Evolutionary conservation across 2,888 invertebrate genomes (phyloP).

Genomic region (Eristalis tenax): DNA sequence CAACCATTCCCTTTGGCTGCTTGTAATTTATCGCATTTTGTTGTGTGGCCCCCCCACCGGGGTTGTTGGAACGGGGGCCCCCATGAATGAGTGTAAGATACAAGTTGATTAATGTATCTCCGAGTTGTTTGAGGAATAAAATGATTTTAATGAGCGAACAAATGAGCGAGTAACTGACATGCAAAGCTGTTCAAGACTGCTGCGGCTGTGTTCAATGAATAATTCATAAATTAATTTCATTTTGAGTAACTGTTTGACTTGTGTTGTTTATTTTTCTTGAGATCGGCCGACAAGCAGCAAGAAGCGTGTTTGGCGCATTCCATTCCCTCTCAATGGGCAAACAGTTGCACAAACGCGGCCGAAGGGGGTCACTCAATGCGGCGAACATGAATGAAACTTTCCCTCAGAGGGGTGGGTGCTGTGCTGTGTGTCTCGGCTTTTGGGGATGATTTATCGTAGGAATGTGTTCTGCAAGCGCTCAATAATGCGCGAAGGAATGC

Average conservation of each 20-base stretch:
- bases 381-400: conserved; percentile 36
- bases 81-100: conserved; percentile 45
- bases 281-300: background rate
- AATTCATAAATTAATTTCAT: conserved; percentile 62
- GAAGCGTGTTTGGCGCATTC: conserved; percentile 23
- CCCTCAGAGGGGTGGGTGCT: background rate
- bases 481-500: background rate
- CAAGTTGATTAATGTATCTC: conserved; percentile 70
- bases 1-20: conserved; percentile 2
- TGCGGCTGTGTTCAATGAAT: conserved; percentile 50
- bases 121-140: conserved; percentile 67
- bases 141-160: conserved; percentile 70
- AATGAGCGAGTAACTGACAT: conserved; percentile 64
- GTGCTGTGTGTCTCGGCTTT: background rate
- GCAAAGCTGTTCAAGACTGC: conserved; percentile 39
- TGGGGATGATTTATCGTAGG: conserved; percentile 18
- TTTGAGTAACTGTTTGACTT: conserved; percentile 33
- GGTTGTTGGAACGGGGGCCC: background rate
- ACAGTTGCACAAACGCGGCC: too few species aligned
- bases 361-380: background rate
- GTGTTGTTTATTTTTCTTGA: conserved; percentile 48
- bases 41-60: conserved; percentile 20
- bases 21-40: conserved; percentile 62
- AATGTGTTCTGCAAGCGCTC: background rate
- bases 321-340: conserved; percentile 5